A percentile compares a stretch with the other conserved stretches of the same genome.
Conservation (phyloP, 2,113 vertebrate genomes). For the Prunella fulvescens region DNA sequence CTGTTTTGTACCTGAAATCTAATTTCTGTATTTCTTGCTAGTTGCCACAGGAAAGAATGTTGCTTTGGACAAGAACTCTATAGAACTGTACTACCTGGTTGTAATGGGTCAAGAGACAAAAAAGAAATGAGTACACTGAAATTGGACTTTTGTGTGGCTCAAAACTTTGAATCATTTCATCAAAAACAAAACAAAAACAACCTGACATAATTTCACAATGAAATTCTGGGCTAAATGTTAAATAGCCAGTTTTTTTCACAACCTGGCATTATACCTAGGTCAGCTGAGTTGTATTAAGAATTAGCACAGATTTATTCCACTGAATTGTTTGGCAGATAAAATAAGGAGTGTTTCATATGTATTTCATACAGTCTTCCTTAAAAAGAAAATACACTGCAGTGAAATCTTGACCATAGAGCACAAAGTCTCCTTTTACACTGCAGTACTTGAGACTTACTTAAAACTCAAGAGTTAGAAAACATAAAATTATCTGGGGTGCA, state of each 20-base stretch:
- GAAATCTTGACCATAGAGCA: not conserved
- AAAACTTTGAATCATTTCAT: not conserved
- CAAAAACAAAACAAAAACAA: not conserved
- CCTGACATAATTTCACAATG: not conserved
- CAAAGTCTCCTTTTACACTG: not conserved
- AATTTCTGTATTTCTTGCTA: not conserved
- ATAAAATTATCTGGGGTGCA: not conserved
- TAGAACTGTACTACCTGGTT: not conserved
- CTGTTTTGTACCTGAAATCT: not conserved
- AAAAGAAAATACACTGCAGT: not conserved
- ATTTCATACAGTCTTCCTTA: not conserved
- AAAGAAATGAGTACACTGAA: not conserved
- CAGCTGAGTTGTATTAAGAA: slow-evolving; percentile 30
- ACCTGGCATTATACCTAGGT: not conserved
- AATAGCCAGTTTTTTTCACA: not conserved
- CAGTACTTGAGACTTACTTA: not conserved
- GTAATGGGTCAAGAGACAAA: not conserved
- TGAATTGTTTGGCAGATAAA: not conserved
- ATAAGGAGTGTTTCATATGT: not conserved
- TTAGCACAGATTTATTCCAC: not conserved
- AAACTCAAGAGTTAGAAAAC: not conserved
- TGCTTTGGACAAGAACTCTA: not conserved
- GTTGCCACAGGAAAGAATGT: not conserved
- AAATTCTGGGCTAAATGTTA: not conserved
- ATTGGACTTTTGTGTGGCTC: not conserved